These are phyloP conservation scores for Eupleurogrammus muticus DNA, from an alignment of 2,797 vertebrate genomes.

Conservation along the genomic window DNA sequence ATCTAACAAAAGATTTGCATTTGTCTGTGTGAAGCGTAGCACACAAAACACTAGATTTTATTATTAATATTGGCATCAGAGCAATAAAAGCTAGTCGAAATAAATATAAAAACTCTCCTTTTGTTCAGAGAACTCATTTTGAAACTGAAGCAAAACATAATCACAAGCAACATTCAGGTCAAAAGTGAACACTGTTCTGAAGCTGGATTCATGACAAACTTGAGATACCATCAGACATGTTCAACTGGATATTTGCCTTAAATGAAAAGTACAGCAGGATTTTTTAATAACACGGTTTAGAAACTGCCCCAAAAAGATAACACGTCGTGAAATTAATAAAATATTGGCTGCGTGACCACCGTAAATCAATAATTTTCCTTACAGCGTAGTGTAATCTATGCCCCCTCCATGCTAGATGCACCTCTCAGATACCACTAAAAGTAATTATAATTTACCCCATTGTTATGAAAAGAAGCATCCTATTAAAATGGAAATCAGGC, in stretches of 20 bases:
- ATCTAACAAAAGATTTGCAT: conserved; percentile 2
- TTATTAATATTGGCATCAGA: background rate
- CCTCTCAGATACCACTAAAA: conserved; percentile 39
- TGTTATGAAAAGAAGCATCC: conserved; percentile 60
- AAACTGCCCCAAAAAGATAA: conserved; percentile 17
- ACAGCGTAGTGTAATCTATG: conserved; percentile 12
- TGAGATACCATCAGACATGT: background rate
- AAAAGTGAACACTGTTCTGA: background rate
- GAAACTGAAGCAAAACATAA: background rate
- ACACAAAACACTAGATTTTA: background rate
- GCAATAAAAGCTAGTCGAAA: background rate
- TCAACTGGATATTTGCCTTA: background rate
- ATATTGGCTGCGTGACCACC: background rate
- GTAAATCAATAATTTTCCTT: conserved; percentile 47
- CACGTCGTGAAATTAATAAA: conserved; percentile 18
- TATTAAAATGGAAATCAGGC: conserved; percentile 76
- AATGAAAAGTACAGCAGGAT: background rate
- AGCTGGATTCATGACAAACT: background rate
- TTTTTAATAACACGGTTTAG: background rate
- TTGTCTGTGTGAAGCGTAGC: background rate
- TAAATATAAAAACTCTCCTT: background rate
- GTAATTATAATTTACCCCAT: conserved; percentile 57
- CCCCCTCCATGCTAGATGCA: conserved; percentile 35
- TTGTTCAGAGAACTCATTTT: background rate
- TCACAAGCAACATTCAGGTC: background rate